Conservation (phyloP, 2,797 vertebrate species). For the Chiroxiphia lanceolata region DNA sequence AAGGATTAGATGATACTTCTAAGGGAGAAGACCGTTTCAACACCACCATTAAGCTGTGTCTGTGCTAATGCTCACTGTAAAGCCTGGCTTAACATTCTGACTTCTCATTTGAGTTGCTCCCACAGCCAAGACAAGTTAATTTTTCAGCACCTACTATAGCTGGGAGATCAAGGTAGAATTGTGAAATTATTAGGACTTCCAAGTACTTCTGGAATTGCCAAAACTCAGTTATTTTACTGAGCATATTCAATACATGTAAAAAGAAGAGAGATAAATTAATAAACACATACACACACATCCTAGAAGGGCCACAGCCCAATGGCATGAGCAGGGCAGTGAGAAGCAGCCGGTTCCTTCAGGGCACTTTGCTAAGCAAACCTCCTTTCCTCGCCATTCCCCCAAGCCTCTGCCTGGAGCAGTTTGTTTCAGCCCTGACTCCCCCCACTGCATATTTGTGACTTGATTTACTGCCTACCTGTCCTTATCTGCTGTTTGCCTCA, state of each 20-base stretch:
- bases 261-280: not conserved
- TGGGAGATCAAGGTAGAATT: not conserved
- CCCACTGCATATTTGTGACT: not conserved
- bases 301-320: fast-evolving
- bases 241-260: not conserved
- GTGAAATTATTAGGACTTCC: not conserved
- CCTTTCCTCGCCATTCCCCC: not conserved
- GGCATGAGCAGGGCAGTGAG: not conserved
- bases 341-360: not conserved
- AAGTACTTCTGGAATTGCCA: not conserved
- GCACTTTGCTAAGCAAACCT: not conserved
- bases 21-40: not conserved
- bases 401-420: not conserved
- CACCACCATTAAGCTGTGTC: not conserved
- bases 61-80: not conserved
- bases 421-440: not conserved
- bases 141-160: not conserved
- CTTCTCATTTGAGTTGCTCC: not conserved
- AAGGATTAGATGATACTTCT: not conserved
- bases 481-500: not conserved
- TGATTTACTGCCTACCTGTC: not conserved
- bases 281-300: fast-evolving
- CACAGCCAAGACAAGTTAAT: not conserved
- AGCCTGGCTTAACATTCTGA: not conserved
- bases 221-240: not conserved